Conservation (phyloP, 2,888 invertebrate species). For the Tetramorium bicarinatum region DNA sequence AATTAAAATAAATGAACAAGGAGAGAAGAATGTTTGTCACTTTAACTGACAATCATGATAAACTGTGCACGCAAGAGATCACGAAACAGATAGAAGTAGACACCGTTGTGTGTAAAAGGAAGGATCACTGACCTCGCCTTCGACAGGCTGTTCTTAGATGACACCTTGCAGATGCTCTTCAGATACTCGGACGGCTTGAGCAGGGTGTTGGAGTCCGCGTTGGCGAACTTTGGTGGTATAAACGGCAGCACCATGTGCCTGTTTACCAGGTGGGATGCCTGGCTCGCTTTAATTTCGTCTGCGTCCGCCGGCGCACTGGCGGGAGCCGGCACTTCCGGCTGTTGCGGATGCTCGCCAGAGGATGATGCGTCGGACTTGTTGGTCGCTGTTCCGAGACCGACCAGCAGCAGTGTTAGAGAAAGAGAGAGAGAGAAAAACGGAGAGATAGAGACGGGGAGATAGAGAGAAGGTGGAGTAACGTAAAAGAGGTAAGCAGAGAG, state of each 20-base stretch:
- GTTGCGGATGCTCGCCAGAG: conserved; percentile 77
- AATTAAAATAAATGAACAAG: background rate
- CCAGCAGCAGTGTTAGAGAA: conserved; percentile 69
- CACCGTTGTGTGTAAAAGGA: background rate
- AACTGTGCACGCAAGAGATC: background rate
- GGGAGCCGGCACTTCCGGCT: conserved; percentile 83
- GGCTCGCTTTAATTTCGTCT: conserved; percentile 82
- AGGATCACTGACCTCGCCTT: conserved; percentile 82
- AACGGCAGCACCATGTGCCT: conserved; percentile 95
- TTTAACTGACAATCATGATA: background rate
- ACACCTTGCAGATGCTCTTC: conserved; percentile 91
- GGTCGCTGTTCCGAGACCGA: conserved; percentile 85
- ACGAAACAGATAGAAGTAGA: background rate
- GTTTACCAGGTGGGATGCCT: conserved; percentile 90
- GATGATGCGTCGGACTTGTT: conserved; percentile 84
- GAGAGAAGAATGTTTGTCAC: background rate
- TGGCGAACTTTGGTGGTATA: conserved; percentile 96
- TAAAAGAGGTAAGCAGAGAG: conserved; percentile 31
- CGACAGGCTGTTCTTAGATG: conserved; percentile 81
- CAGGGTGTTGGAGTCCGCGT: conserved; percentile 92
- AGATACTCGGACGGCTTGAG: conserved; percentile 97
- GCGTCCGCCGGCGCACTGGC: conserved; percentile 86
- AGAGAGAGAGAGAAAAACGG: conserved; percentile 38
- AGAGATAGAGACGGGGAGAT: conserved; percentile 37
- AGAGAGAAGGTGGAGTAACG: conserved; percentile 66